Percentiles rank a stretch among this genome's conserved stretches.
Conservation (phyloP, 2,888 invertebrate genomes). For the Corbicula japonica region DNA sequence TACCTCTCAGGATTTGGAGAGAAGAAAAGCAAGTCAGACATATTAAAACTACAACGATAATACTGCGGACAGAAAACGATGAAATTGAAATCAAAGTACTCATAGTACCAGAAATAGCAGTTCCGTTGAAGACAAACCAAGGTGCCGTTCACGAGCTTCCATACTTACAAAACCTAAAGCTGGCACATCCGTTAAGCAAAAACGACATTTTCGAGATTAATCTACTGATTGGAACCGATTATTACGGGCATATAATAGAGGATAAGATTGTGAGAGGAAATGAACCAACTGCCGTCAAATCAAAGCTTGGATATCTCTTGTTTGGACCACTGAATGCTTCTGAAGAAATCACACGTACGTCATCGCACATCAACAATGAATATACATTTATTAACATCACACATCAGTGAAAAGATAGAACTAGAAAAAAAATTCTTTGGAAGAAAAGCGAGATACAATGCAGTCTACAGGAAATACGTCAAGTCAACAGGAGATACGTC, state of each 20-base stretch:
- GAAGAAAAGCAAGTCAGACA: neutral
- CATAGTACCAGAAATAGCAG: constrained; percentile 54
- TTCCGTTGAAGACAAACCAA: constrained; percentile 26
- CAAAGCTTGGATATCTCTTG: constrained; percentile 51
- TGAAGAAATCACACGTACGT: neutral
- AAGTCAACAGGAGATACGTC: too few species aligned
- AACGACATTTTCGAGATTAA: constrained; percentile 30
- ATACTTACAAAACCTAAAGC: constrained; percentile 37
- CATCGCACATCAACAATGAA: too few species aligned
- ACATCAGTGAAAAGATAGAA: neutral
- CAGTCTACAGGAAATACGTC: too few species aligned
- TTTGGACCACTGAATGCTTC: constrained; percentile 26
- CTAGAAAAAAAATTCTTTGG: constrained; percentile 52
- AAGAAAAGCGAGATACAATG: too few species aligned
- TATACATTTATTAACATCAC: constrained; percentile 13
- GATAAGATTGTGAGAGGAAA: constrained; percentile 40
- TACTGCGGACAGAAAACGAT: constrained; percentile 28
- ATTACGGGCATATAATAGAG: constrained; percentile 54
- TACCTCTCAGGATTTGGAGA: constrained; percentile 46
- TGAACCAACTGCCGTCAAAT: constrained; percentile 58
- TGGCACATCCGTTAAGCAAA: constrained; percentile 48
- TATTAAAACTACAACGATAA: constrained; percentile 26
- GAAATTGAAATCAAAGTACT: constrained; percentile 48
- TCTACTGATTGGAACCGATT: constrained; percentile 58
- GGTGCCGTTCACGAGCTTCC: constrained; percentile 1